Evolutionary conservation across 1,140 invertebrate species (phyloP), one percentile per base, ranked within the genome.

Genomic region (Babylonia areolata): DNA sequence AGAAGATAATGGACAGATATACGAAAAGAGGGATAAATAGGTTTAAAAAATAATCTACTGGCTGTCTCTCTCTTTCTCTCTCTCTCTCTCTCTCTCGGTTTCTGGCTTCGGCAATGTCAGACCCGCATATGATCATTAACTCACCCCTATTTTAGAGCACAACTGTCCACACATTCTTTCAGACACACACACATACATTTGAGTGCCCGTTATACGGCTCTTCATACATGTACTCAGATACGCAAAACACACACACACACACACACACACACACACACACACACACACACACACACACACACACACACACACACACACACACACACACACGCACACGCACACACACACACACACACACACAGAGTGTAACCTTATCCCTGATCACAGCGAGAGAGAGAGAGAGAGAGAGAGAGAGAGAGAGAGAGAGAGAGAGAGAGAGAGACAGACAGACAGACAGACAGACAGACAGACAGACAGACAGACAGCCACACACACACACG

Each of bases 231-330:
- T 51, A 51, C 46, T 12, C 46, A 51, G 9, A 17, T 17, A 51
- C 46, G 23, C 15, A 12, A 69, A 12, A 69, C 23, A 69, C 23
- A 31, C 23, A 69, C 23, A 69, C 23, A 69, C 5, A 69, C 2
- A 28, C 64, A 31, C 64, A 6, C 64, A 6, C 64, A 28, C 64
- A 6, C 64, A 28, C 46, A 2, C 71, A 35, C 28, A 35, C n/a
- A 35, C 28, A 37, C n/a, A 73, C 28, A 37, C n/a, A 73, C 28
- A 37, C n/a, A 73, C 28, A 37, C n/a, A 73, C 28, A 37, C 71
- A 73, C 31, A 73, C 71, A 73, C 31, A 73, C 71, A 73, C 71
- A 73, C 71, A 73, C 71, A 73, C 71, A 73, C 71, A 73, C 71
- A 73, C 71, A 73, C 71, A 73, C 71, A 73, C 64, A 69, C 64